These are phyloP conservation scores for Cataglyphis rosenhaueri DNA, from an alignment of 2,888 invertebrate species.

Conservation along the genomic window DNA sequence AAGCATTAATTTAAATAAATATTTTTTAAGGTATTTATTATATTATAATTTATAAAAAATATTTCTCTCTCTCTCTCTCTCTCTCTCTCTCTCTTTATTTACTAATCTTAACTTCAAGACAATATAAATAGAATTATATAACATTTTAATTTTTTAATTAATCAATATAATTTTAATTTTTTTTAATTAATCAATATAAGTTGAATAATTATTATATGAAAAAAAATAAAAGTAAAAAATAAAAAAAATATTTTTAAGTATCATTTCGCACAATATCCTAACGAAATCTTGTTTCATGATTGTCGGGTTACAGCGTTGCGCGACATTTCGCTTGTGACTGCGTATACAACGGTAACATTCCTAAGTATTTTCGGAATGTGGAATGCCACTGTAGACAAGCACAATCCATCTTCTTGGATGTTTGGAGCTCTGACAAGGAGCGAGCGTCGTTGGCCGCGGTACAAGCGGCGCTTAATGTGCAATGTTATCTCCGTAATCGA, in stretches of 20 bases:
- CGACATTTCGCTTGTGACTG: constrained; percentile 16
- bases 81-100: not conserved
- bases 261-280: not conserved
- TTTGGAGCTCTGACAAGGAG: constrained; percentile 7
- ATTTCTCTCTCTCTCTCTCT: not conserved
- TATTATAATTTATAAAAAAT: not conserved
- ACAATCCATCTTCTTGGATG: constrained; percentile 32
- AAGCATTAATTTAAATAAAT: not conserved
- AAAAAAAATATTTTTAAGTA: not conserved
- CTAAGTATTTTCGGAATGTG: constrained; percentile 49
- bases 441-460: constrained; percentile 1
- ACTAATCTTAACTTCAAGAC: not conserved
- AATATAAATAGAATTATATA: not conserved
- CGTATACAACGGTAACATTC: not conserved
- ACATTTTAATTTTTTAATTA: not conserved
- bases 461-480: constrained; percentile 31
- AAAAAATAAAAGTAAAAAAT: not conserved
- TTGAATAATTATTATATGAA: not conserved
- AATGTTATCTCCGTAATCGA: constrained; percentile 45
- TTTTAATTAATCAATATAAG: not conserved
- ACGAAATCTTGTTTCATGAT: constrained; percentile 13
- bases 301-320: constrained; percentile 9
- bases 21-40: not conserved
- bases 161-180: not conserved
- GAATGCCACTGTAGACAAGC: not conserved